phyloP scores from a whole-genome alignment of 2,888 invertebrate species.

The Atherix ibis region DNA sequence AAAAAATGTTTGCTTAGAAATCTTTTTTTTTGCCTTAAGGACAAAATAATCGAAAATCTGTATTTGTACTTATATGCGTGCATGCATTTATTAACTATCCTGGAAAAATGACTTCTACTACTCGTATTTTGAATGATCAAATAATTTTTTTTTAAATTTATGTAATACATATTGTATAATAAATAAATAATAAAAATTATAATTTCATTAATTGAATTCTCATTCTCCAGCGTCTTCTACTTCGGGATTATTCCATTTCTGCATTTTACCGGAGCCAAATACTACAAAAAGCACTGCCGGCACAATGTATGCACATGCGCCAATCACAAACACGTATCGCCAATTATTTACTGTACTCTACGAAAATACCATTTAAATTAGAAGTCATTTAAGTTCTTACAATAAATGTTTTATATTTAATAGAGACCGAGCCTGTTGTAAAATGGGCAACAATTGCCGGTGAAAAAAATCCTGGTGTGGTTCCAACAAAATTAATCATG shows the following conservation, averaged over 20 bases:
- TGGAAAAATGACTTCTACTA: too few species aligned
- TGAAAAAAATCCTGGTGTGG: slow-evolving; percentile 53
- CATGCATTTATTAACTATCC: too few species aligned
- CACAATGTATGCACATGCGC: slow-evolving; percentile 49
- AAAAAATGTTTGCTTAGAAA: too few species aligned
- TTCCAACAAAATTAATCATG: slow-evolving; percentile 55
- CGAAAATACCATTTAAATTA: slow-evolving; percentile 18
- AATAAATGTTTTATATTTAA: slow-evolving; percentile 15
- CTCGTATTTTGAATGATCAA: too few species aligned
- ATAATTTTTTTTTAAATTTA: too few species aligned
- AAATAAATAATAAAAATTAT: too few species aligned
- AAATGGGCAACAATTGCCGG: slow-evolving; percentile 49
- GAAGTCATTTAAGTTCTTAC: background rate
- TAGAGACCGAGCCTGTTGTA: slow-evolving; percentile 32
- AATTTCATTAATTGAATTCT: too few species aligned
- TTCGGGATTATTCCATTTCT: slow-evolving; percentile 42
- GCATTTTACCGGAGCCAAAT: slow-evolving; percentile 47
- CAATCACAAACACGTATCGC: slow-evolving; percentile 57
- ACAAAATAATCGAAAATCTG: too few species aligned
- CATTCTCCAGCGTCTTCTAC: slow-evolving; percentile 2
- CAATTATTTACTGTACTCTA: slow-evolving; percentile 61
- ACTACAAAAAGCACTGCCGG: slow-evolving; percentile 46
- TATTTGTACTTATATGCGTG: too few species aligned
- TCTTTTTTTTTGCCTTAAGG: too few species aligned
- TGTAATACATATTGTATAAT: too few species aligned